Percentiles rank a stretch among this genome's conserved stretches.
Evolutionary conservation across 2,888 invertebrate genomes (phyloP).

Genomic region (Thymelicus sylvestris): DNA sequence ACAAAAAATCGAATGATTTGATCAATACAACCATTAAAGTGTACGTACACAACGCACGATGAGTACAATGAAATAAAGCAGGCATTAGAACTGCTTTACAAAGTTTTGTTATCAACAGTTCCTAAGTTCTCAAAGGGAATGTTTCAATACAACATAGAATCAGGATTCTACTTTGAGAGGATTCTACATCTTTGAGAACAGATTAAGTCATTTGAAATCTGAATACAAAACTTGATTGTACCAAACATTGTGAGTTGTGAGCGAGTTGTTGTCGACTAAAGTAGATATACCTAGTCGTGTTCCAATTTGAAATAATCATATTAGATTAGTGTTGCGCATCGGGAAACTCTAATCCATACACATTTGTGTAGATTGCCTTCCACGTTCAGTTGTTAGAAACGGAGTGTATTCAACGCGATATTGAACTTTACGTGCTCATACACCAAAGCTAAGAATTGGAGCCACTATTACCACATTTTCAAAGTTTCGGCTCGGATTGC

Average conservation of each 20-base stretch:
- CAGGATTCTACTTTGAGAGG: too few species aligned
- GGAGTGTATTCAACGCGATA: constrained; percentile 43
- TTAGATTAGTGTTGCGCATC: constrained; percentile 35
- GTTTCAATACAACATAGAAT: too few species aligned
- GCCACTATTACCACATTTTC: constrained; percentile 51
- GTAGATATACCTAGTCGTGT: not conserved
- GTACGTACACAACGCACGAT: too few species aligned
- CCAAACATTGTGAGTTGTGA: not conserved
- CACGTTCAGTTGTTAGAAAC: constrained; percentile 34
- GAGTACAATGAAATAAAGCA: too few species aligned
- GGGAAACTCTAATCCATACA: constrained; percentile 35
- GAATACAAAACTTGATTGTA: not conserved
- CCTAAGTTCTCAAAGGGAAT: too few species aligned
- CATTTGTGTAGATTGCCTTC: constrained; percentile 37
- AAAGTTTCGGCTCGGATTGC: constrained; percentile 59
- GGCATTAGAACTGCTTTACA: too few species aligned
- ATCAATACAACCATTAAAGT: too few species aligned
- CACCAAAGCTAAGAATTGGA: constrained; percentile 43
- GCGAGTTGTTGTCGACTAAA: constrained; percentile 21
- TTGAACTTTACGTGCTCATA: constrained; percentile 41
- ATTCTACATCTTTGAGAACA: too few species aligned
- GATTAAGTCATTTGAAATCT: not conserved
- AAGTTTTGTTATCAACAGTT: too few species aligned
- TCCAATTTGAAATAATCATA: constrained; percentile 29
- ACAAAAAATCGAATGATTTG: too few species aligned